Evolutionary conservation across 2,888 invertebrate genomes (phyloP), one percentile per base, ranked within the genome.

Genomic region (Pristionchus entomophagus): DNA sequence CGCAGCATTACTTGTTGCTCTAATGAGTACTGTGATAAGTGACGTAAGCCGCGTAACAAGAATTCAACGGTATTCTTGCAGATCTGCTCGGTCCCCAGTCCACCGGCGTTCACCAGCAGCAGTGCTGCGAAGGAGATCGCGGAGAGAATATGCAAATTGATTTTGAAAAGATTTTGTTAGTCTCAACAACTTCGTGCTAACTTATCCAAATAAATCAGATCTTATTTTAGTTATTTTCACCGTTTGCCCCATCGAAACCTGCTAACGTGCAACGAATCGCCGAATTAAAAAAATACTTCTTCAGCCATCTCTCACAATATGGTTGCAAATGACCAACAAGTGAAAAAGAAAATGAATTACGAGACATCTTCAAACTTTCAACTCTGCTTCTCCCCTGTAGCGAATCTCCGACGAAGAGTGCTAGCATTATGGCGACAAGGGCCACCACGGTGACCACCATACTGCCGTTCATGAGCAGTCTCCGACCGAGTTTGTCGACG

Each of bases 401-500:
- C 14, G 87, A 84, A 8, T 84, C 83, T 32, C 88, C 89, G 22
- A 87, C 38, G 12, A 86, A 86, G n/a, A 88, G 87, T n/a, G 87
- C 84, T 22, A 87, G 62, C 84, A 88, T 86, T 84, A 89, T 87
- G n/a, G 53, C 78, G n/a, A 86, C 45, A 8, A 84, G 49, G 0
- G 84, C n/a, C 10, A 69, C 19, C 17, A 84, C 35, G 32, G 69
- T 65, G 69, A 69, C 35, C 49, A 84, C 26, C 32, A 77, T 69
- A 10, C 26, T 62, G 8, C 14, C n/a, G 22, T 26, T 85, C 78
- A 90, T 88, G 2, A 89, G 87, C 5, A 89, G 89, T 22, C 90
- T 85, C 35, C 90, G 87, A 38, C 90, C 90, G 65, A 90, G 86
- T 38, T 88, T 85, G 78, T 90, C 90, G 4, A 90, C 90, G 41